Conservation (phyloP, 2,797 vertebrate species). For the Falco columbarius region DNA sequence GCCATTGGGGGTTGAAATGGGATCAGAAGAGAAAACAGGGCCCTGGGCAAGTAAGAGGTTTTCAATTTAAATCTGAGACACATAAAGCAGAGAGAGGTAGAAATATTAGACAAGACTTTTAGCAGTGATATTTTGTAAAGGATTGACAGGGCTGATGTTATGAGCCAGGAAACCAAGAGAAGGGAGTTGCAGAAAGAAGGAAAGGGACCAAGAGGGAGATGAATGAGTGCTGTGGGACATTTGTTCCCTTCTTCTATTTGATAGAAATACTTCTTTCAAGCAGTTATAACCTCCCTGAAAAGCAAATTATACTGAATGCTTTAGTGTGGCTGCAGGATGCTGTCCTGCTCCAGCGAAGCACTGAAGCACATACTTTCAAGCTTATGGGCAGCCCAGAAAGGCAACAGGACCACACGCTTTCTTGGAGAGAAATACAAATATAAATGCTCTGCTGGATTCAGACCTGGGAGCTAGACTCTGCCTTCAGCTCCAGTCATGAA, state of each 20-base stretch:
- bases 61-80: not conserved
- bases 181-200: not conserved
- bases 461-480: not conserved
- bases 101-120: not conserved
- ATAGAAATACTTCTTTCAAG: constrained; percentile 1
- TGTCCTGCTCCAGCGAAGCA: constrained; percentile 3
- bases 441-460: not conserved
- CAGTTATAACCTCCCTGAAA: constrained; percentile 3
- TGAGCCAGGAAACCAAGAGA: not conserved
- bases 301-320: not conserved
- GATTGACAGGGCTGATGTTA: not conserved
- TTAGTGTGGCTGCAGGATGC: not conserved
- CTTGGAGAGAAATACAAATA: not conserved
- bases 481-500: not conserved
- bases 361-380: not conserved
- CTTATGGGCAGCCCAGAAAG: not conserved
- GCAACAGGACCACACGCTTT: not conserved
- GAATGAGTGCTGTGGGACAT: not conserved
- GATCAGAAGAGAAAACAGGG: not conserved
- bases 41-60: not conserved
- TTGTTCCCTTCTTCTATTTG: not conserved
- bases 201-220: not conserved
- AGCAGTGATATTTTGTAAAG: not conserved
- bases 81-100: not conserved
- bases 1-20: not conserved